phyloP scores from a whole-genome alignment of 2,113 vertebrate species.

The Menura novaehollandiae region DNA sequence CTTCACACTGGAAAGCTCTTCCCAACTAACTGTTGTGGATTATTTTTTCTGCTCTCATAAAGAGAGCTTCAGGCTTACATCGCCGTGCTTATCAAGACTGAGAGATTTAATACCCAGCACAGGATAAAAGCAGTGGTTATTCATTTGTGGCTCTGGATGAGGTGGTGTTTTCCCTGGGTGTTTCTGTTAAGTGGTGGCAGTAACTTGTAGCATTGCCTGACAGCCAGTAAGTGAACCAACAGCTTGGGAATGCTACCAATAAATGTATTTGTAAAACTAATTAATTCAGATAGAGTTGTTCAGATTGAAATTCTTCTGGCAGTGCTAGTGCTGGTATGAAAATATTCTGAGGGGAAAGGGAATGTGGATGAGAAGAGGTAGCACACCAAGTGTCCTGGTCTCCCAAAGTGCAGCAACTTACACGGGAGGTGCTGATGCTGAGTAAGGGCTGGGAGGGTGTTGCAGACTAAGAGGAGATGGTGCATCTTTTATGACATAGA shows the following conservation, averaged over 20 bases:
- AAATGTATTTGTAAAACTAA: not conserved
- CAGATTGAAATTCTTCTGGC: not conserved
- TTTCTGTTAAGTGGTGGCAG: not conserved
- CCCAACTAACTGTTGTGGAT: not conserved
- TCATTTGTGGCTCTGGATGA: not conserved
- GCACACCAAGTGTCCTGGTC: fast-evolving
- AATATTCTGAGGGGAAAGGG: not conserved
- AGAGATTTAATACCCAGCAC: not conserved
- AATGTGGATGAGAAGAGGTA: not conserved
- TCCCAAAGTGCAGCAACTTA: not conserved
- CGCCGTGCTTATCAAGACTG: not conserved
- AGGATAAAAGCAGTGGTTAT: not conserved
- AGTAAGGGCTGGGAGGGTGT: not conserved
- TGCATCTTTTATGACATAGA: not conserved
- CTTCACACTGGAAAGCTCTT: not conserved
- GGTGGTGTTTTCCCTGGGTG: not conserved
- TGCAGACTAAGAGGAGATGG: not conserved
- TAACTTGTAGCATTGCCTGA: not conserved
- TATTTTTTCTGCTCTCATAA: not conserved
- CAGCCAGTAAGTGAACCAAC: not conserved
- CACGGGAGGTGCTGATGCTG: not conserved
- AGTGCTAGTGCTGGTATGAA: not conserved
- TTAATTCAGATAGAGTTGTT: not conserved
- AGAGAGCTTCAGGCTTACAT: not conserved
- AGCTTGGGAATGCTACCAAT: not conserved